Evolutionary conservation across 2,797 vertebrate species (phyloP).

Genomic region (Myiotriccus ornatus): DNA sequence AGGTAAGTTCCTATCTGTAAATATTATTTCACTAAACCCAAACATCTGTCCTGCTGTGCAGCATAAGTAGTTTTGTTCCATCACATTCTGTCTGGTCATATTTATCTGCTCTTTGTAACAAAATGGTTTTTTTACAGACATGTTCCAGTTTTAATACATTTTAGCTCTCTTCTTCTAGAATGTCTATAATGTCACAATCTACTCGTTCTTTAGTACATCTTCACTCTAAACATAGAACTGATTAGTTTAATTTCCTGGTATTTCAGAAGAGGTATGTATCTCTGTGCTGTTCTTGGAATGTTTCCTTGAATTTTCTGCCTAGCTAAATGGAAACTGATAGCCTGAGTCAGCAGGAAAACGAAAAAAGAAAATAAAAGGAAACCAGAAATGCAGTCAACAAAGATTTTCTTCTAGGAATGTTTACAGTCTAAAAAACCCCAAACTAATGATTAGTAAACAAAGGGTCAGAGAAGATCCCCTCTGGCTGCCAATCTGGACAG

Average conservation of each 20-base stretch:
- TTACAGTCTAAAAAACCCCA: not conserved
- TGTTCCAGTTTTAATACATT: not conserved
- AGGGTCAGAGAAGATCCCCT: not conserved
- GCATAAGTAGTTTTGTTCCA: not conserved
- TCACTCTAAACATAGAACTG: not conserved
- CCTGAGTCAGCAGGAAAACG: not conserved
- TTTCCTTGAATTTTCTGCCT: slow-evolving; percentile 12
- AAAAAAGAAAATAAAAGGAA: not conserved
- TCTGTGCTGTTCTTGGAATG: not conserved
- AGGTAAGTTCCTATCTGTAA: slow-evolving; percentile 6
- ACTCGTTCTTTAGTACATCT: not conserved
- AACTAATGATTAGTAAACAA: not conserved
- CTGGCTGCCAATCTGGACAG: not conserved
- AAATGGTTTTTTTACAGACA: not conserved
- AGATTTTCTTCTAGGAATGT: not conserved
- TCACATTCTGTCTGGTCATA: not conserved
- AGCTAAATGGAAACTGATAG: not conserved
- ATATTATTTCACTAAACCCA: slow-evolving; percentile 23
- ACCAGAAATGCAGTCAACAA: not conserved
- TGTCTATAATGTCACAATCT: not conserved
- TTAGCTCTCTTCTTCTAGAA: not conserved
- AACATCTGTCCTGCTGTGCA: not conserved
- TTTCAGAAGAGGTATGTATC: not conserved
- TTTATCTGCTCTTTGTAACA: not conserved
- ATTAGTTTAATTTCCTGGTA: not conserved